Percentiles rank a stretch among this genome's conserved stretches.
Evolutionary conservation across 2,797 vertebrate species (phyloP).

Genomic region (Eurystomus glaucurus): DNA sequence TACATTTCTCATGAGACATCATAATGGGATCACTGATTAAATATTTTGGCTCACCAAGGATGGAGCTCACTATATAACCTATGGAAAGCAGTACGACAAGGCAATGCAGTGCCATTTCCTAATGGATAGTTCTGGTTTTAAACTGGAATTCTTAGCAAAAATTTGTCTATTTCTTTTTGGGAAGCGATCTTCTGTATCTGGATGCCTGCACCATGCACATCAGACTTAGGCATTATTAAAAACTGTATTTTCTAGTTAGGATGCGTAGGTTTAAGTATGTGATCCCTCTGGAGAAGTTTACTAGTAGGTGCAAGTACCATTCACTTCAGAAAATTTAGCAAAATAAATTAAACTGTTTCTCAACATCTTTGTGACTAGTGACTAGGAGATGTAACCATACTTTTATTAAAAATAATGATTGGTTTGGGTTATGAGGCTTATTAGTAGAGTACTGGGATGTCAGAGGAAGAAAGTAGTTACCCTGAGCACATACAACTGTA

Average conservation of each 20-base stretch:
- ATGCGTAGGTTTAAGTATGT: not conserved
- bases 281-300: not conserved
- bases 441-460: not conserved
- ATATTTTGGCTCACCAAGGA: not conserved
- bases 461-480: not conserved
- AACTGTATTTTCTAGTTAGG: not conserved
- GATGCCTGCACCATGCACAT: not conserved
- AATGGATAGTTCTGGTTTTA: not conserved
- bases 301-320: not conserved
- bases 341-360: not conserved
- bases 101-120: not conserved
- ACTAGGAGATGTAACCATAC: not conserved
- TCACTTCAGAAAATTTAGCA: not conserved
- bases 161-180: accelerated
- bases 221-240: not conserved
- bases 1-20: not conserved
- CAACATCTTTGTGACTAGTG: not conserved
- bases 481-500: accelerated
- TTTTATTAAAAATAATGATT: not conserved
- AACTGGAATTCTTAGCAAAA: not conserved
- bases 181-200: not conserved
- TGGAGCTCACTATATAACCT: not conserved
- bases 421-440: not conserved
- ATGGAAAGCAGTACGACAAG: not conserved
- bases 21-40: not conserved